Evolutionary conservation across 2,113 vertebrate species (phyloP).

Genomic region (Fulica atra): DNA sequence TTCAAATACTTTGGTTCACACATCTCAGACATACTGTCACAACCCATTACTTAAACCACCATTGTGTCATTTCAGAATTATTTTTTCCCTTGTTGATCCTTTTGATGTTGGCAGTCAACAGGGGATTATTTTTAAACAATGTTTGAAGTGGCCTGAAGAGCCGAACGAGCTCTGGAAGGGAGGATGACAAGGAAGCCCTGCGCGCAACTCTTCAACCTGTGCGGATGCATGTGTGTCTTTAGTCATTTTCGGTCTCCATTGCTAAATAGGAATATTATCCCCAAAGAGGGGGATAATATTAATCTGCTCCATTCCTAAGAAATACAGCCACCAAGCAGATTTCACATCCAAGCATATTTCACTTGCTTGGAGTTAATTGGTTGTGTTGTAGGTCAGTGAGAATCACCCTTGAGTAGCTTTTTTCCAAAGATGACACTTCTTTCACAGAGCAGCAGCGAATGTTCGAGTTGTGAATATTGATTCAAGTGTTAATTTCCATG

Average conservation of each 20-base stretch:
- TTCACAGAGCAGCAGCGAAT: background rate
- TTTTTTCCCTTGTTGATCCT: background rate
- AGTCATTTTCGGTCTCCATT: background rate
- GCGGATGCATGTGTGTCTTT: background rate
- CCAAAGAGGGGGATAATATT: background rate
- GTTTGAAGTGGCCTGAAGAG: background rate
- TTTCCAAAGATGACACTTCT: background rate
- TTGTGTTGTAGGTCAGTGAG: background rate
- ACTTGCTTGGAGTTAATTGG: background rate
- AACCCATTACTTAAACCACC: slow-evolving; percentile 2
- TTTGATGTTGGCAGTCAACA: slow-evolving; percentile 16
- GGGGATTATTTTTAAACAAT: slow-evolving; percentile 18
- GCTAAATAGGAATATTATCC: background rate
- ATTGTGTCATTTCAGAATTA: background rate
- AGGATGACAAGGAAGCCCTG: background rate
- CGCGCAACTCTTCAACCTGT: background rate
- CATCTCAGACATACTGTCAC: slow-evolving; percentile 36
- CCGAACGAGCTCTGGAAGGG: rapidly evolving
- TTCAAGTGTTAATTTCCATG: background rate
- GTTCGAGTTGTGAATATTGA: background rate
- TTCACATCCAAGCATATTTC: background rate
- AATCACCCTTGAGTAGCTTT: background rate
- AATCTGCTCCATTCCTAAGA: background rate
- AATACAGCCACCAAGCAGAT: background rate
- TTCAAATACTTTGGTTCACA: background rate